These are phyloP conservation scores for Octomys mimax DNA, from an alignment of 2,797 vertebrate species.

Conservation along the genomic window DNA sequence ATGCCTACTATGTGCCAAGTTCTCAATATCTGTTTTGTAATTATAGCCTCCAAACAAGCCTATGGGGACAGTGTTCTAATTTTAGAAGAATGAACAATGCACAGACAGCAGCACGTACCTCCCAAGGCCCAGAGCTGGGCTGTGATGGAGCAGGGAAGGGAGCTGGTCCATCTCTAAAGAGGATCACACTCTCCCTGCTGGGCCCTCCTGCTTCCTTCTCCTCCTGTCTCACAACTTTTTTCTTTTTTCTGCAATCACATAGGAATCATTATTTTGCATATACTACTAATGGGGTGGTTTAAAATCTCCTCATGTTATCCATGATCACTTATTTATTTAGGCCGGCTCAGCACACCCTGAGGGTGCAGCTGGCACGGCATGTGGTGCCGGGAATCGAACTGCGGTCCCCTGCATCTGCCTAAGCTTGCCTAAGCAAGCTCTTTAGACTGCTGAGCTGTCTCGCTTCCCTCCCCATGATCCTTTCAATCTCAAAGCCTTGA, in stretches of 20 bases:
- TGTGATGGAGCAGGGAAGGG: neutral
- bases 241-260: neutral
- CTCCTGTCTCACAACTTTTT: neutral
- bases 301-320: neutral
- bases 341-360: no score
- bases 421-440: no score
- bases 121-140: neutral
- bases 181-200: neutral
- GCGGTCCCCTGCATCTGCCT: no score
- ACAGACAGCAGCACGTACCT: neutral
- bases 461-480: neutral
- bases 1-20: conserved; percentile 70
- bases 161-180: neutral
- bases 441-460: no score
- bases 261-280: conserved; percentile 60
- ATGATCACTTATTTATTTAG: neutral
- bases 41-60: neutral
- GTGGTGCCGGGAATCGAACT: no score
- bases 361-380: no score
- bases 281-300: conserved; percentile 27
- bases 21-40: conserved; percentile 31
- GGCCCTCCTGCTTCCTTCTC: neutral
- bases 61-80: neutral
- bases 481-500: conserved; percentile 32
- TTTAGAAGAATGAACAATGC: neutral